Percentiles rank a stretch among this genome's conserved stretches.
phyloP scores from a whole-genome alignment of 2,113 vertebrate species.

The Oryctolagus cuniculus region DNA sequence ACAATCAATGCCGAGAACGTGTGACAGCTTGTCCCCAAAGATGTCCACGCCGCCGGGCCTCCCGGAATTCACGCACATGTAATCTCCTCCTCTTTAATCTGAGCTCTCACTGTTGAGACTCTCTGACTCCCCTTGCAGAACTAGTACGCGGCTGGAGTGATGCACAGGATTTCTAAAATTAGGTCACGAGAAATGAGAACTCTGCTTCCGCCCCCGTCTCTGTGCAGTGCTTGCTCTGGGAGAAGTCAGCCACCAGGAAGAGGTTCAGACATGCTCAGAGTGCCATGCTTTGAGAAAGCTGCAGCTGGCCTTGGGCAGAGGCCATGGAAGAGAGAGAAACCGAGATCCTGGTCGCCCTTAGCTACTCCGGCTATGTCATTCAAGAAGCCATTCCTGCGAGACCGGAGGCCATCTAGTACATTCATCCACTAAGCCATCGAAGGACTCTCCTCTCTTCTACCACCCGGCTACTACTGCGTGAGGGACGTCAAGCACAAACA shows the following conservation, averaged over 20 bases:
- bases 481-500: slow-evolving; percentile 1
- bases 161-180: neutral
- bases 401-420: neutral
- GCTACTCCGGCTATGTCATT: neutral
- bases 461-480: neutral
- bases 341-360: neutral
- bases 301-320: neutral
- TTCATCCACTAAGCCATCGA: neutral
- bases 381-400: neutral
- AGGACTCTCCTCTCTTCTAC: neutral
- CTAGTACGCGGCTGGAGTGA: neutral
- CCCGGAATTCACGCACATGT: neutral
- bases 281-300: neutral
- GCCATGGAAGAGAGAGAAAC: neutral
- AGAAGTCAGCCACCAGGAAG: slow-evolving; percentile 7
- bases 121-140: neutral
- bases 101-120: neutral
- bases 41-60: neutral
- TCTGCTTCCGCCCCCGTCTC: neutral
- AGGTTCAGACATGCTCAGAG: neutral
- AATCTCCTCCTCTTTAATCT: neutral
- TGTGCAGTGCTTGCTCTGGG: neutral
- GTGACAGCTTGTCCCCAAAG: slow-evolving; percentile 7
- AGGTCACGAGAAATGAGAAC: neutral
- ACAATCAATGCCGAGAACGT: neutral